phyloP scores from a whole-genome alignment of 2,113 vertebrate species.

The Acrocephalus kingi region DNA sequence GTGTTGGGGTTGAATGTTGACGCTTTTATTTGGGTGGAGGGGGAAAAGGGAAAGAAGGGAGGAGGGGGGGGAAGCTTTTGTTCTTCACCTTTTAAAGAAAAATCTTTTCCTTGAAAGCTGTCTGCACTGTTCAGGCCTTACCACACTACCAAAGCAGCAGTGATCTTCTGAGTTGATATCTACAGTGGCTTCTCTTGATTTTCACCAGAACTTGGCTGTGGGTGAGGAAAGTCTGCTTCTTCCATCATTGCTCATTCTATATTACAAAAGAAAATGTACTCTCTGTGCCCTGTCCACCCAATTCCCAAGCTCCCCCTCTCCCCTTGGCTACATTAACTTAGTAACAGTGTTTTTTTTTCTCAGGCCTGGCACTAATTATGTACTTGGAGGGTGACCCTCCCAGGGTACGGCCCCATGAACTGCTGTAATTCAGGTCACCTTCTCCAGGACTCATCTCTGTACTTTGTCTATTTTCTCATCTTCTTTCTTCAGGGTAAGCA shows the following conservation, averaged over 20 bases:
- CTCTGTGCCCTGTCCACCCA: slow-evolving; percentile 9
- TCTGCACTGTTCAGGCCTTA: slow-evolving; percentile 39
- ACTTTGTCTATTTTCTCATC: slow-evolving; percentile 73
- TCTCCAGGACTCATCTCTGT: slow-evolving; percentile 72
- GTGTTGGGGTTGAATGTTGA: background rate
- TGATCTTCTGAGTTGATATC: slow-evolving; percentile 51
- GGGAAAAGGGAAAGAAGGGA: background rate
- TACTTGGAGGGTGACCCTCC: slow-evolving; percentile 65
- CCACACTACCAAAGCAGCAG: slow-evolving; percentile 40
- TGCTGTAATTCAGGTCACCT: slow-evolving; percentile 74
- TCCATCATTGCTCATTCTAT: slow-evolving; percentile 43
- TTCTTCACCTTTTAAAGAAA: slow-evolving; percentile 40
- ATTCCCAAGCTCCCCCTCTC: slow-evolving; percentile 37
- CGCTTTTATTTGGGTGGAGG: background rate
- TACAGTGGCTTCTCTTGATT: slow-evolving; percentile 51
- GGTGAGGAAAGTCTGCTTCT: slow-evolving; percentile 60
- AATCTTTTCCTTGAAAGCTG: slow-evolving; percentile 38
- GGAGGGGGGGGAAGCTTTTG: background rate
- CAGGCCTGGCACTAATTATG: slow-evolving; percentile 71
- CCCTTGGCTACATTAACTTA: slow-evolving; percentile 66
- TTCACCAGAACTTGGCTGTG: slow-evolving; percentile 48
- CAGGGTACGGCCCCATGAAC: slow-evolving; percentile 65
- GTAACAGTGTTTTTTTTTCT: slow-evolving; percentile 74
- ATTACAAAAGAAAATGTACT: slow-evolving; percentile 48
- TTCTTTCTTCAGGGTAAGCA: slow-evolving; percentile 75